Conservation (phyloP, 1,140 invertebrate genomes). For the Lepeophtheirus salmonis region DNA sequence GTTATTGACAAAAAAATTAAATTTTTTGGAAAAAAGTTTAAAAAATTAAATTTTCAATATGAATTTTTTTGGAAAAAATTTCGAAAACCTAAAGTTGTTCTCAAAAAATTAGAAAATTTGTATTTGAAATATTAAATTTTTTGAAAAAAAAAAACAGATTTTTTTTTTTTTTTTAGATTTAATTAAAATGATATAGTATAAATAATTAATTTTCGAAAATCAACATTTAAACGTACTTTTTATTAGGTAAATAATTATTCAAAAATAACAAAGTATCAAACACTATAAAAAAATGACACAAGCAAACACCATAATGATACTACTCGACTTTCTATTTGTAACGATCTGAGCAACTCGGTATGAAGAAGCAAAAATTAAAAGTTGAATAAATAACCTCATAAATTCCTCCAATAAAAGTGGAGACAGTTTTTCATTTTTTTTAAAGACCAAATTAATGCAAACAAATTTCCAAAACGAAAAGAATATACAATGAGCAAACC, state of each 20-base stretch:
- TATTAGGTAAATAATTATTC: neutral
- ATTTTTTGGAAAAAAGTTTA: no score
- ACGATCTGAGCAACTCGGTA: neutral
- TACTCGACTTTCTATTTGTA: neutral
- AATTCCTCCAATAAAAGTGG: neutral
- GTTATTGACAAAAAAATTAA: no score
- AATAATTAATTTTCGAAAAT: no score
- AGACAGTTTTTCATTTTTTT: neutral
- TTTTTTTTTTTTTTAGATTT: no score
- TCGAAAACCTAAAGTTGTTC: no score
- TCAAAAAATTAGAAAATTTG: no score
- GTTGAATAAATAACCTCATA: slow-evolving; percentile 6
- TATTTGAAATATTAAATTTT: no score
- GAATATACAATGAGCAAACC: slow-evolving; percentile 2
- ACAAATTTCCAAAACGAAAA: neutral
- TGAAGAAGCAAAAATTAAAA: neutral
- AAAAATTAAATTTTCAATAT: no score
- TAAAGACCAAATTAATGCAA: neutral
- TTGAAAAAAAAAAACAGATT: no score
- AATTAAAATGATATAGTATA: no score
- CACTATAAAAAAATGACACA: neutral
- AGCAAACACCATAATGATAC: neutral
- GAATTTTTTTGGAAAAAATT: no score
- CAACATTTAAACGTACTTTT: no score
- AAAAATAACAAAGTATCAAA: neutral